Base-by-base conservation (phyloP, 2,797 vertebrate species). In the Galaxias olidus region DNA sequence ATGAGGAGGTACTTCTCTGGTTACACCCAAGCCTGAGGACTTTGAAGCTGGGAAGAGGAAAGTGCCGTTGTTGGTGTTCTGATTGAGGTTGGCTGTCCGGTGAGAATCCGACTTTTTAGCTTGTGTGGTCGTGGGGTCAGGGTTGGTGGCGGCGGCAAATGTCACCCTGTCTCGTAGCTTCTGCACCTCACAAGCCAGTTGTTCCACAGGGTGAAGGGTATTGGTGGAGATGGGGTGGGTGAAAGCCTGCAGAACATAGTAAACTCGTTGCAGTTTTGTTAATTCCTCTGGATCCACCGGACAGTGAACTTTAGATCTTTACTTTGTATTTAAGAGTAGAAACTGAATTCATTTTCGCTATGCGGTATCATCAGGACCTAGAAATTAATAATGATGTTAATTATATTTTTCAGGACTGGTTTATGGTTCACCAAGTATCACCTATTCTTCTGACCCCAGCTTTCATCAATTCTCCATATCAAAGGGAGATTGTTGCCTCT, bases 41-140 rank as follows among this genome's bases (percentile, higher is more conserved):
- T 75, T 75, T 0, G 83, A 75, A 6, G 84, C 81, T 0, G 89
- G 84, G 71, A 91, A 92, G 51, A 93, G 89, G 82, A 93, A 93
- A 64, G 89, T 92, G 80, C 87, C 85, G 13, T 92, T 92, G 83
- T 89, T 91, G 82, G 86, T 73, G 73, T 91, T 91, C 72, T 90
- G 90, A 83, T 93, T 92, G 68, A 91, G 86, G 84, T 92, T 92
- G 79, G 84, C 87, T 8, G 81, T 48, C 10, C 72, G 76, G 6
- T 68, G 77, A 6, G 79, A 65, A 44, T 84, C 89, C 0, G 73
- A 54, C 0, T 44, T 73, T 47, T 79, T 83, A 57, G 61, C 8
- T 53, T 73, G 42, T 0, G 65, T 66, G 54, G 46, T 51, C 9
- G 72, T 44, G 59, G 84, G 40, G 80, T 87, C 8, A 56, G 82